Conservation (phyloP, 2,113 vertebrate genomes). For the Prietella phreatophila region DNA sequence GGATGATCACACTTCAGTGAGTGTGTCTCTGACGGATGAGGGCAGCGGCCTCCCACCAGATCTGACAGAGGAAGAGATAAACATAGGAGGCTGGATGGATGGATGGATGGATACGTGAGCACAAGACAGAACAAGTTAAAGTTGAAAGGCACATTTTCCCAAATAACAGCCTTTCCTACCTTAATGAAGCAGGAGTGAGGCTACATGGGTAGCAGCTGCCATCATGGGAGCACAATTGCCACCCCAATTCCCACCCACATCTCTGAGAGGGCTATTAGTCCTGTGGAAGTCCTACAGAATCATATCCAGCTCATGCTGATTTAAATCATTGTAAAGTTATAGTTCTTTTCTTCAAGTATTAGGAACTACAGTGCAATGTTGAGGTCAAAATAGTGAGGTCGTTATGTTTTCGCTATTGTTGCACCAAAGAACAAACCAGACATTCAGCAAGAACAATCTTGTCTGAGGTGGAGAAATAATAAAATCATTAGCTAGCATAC, state of each 20-base stretch:
- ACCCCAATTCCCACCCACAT: background rate
- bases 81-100: background rate
- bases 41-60: constrained; percentile 14
- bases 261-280: background rate
- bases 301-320: background rate
- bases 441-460: background rate
- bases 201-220: constrained; percentile 15
- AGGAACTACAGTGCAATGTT: background rate
- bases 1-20: constrained; percentile 37
- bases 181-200: background rate
- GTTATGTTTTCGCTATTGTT: background rate
- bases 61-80: background rate
- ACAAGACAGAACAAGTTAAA: background rate
- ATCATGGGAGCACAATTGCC: background rate
- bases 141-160: background rate
- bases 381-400: background rate
- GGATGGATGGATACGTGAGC: background rate
- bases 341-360: background rate
- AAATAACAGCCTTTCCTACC: background rate
- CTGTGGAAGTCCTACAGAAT: background rate
- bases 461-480: background rate
- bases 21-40: constrained; percentile 25
- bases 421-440: background rate
- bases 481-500: background rate
- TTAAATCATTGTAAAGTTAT: background rate